Conservation (phyloP, 2,888 invertebrate genomes). For the Fabriciana adippe region DNA sequence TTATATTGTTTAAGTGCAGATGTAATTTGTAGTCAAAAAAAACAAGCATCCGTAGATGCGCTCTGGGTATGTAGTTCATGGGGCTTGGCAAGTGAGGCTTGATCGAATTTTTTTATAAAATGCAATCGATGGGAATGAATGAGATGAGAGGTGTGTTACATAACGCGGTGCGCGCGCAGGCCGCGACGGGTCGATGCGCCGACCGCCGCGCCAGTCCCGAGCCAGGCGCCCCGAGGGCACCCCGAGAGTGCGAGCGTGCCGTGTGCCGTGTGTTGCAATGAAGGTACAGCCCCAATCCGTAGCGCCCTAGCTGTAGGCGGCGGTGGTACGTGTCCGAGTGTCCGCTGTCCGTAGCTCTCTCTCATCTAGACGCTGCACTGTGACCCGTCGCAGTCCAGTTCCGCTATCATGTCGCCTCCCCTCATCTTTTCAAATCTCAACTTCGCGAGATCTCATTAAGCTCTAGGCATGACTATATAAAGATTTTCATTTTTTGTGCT, state of each 20-base stretch:
- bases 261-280: conserved; percentile 70
- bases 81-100: neutral
- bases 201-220: conserved; percentile 46
- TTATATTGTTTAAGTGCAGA: no score
- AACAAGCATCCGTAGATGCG: no score
- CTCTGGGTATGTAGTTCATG: neutral
- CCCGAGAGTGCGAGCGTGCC: conserved; percentile 40
- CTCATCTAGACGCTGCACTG: conserved; percentile 50
- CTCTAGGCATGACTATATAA: conserved; percentile 19
- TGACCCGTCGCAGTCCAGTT: conserved; percentile 46
- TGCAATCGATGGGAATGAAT: conserved; percentile 21
- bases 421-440: conserved; percentile 17
- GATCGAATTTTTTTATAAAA: neutral
- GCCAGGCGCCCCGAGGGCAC: conserved; percentile 46
- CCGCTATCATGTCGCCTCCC: conserved; percentile 30
- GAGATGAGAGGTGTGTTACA: conserved; percentile 33
- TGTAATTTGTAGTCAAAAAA: no score
- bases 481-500: conserved; percentile 12
- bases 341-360: conserved; percentile 46
- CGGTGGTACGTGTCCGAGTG: conserved; percentile 59
- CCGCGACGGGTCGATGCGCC: conserved; percentile 50
- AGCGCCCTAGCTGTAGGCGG: conserved; percentile 74
- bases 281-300: conserved; percentile 72
- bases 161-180: conserved; percentile 45
- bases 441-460: conserved; percentile 5